phyloP scores from a whole-genome alignment of 2,888 invertebrate genomes.

The Hoplodrina blanda region DNA sequence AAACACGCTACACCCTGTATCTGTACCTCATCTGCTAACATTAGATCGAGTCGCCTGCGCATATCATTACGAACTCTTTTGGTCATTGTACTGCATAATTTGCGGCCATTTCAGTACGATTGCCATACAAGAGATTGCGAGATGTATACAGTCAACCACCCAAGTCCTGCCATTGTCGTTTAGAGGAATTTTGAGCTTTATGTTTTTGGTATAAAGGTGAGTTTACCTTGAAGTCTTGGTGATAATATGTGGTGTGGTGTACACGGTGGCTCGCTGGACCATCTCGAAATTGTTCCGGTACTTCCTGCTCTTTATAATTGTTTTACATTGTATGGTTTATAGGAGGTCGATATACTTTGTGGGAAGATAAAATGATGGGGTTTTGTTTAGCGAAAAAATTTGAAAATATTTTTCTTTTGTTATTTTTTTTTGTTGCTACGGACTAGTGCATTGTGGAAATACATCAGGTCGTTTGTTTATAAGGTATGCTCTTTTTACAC shows the following conservation, averaged over 20 bases:
- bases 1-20: constrained; percentile 35
- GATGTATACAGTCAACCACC: constrained; percentile 65
- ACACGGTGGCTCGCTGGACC: constrained; percentile 77
- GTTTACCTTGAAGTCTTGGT: constrained; percentile 28
- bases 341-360: constrained; percentile 71
- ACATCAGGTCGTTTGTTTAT: constrained; percentile 2
- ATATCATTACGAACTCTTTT: constrained; percentile 65
- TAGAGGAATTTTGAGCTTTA: constrained; percentile 24
- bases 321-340: constrained; percentile 64
- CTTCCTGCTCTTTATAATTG: constrained; percentile 76
- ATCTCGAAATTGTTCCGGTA: constrained; percentile 79
- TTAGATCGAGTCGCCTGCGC: constrained; percentile 58
- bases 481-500: constrained; percentile 3
- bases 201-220: constrained; percentile 33
- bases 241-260: constrained; percentile 50
- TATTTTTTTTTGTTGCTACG: constrained; percentile 41
- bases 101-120: constrained; percentile 73
- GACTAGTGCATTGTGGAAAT: constrained; percentile 42
- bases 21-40: constrained; percentile 43
- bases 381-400: constrained; percentile 59
- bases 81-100: constrained; percentile 71
- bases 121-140: constrained; percentile 73
- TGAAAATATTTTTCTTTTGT: constrained; percentile 61
- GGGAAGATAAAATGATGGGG: constrained; percentile 62
- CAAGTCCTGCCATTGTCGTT: constrained; percentile 19